Conservation (phyloP, 2,888 invertebrate species). For the Prenolepis imparis region DNA sequence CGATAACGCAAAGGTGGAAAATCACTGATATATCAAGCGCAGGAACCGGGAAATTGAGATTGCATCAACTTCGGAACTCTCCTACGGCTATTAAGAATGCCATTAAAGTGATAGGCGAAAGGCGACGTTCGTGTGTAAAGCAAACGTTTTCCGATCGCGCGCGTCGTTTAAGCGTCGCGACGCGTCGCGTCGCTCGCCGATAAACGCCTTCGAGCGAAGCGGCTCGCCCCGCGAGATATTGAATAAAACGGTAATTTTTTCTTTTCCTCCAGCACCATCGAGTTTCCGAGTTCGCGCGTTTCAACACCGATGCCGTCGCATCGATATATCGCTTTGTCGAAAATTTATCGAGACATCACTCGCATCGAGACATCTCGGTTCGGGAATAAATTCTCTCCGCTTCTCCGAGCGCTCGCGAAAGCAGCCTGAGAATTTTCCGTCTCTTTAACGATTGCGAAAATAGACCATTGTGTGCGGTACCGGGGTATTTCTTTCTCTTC, state of each 20-base stretch:
- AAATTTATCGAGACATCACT: slow-evolving; percentile 42
- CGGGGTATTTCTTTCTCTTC: slow-evolving; percentile 12
- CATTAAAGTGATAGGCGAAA: slow-evolving; percentile 49
- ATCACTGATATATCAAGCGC: slow-evolving; percentile 52
- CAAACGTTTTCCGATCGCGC: slow-evolving; percentile 51
- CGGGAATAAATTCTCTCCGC: slow-evolving; percentile 38
- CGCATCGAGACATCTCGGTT: neutral
- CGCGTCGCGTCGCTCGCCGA: neutral
- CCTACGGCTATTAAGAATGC: slow-evolving; percentile 54
- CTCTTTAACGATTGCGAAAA: slow-evolving; percentile 51
- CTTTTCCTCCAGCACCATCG: neutral
- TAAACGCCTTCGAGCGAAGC: slow-evolving; percentile 22
- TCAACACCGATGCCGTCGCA: neutral
- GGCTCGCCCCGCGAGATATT: slow-evolving; percentile 31
- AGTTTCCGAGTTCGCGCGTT: neutral
- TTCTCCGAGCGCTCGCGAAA: neutral
- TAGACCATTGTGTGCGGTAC: slow-evolving; percentile 38
- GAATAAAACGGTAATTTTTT: slow-evolving; percentile 44
- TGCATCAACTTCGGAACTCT: slow-evolving; percentile 54
- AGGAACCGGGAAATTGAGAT: slow-evolving; percentile 56
- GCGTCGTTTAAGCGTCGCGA: slow-evolving; percentile 29
- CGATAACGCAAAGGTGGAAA: slow-evolving; percentile 58
- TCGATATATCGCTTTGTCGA: slow-evolving; percentile 25
- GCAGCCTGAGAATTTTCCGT: slow-evolving; percentile 43
- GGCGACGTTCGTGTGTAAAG: slow-evolving; percentile 39